Evolutionary conservation across 2,113 vertebrate genomes (phyloP).

Genomic region (Lanius collurio): DNA sequence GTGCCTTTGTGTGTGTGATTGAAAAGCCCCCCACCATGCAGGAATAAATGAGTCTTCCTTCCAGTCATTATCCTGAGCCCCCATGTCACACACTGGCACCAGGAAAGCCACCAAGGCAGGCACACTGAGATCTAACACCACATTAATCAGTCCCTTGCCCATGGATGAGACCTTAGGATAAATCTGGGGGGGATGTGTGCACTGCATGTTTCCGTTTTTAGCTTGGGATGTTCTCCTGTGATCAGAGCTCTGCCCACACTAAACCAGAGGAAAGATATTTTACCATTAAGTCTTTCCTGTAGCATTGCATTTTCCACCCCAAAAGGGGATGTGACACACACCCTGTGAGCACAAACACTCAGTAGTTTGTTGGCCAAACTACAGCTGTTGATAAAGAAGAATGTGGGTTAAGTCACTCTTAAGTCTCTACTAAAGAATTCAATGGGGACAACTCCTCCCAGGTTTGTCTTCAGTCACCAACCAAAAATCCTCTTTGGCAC

Average conservation of each 20-base stretch:
- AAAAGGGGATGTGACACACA: background rate
- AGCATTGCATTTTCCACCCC: background rate
- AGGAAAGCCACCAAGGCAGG: background rate
- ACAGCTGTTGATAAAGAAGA: background rate
- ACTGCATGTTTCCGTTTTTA: background rate
- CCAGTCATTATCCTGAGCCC: background rate
- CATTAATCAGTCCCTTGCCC: background rate
- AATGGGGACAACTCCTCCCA: background rate
- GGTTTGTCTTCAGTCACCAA: background rate
- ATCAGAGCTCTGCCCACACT: background rate
- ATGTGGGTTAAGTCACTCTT: background rate
- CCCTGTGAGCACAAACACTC: background rate
- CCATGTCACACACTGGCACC: background rate
- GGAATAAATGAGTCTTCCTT: background rate
- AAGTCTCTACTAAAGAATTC: background rate
- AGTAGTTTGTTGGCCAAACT: background rate
- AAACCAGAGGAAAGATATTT: background rate
- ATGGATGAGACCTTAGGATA: background rate
- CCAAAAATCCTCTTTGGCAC: background rate
- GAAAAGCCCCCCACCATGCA: background rate
- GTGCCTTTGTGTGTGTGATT: constrained; percentile 13
- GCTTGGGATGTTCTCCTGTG: background rate
- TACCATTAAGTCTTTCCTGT: background rate
- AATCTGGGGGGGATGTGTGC: background rate
- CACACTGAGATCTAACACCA: background rate